Conservation (phyloP, 2,797 vertebrate species). For the Dendrocincla tyrannina region DNA sequence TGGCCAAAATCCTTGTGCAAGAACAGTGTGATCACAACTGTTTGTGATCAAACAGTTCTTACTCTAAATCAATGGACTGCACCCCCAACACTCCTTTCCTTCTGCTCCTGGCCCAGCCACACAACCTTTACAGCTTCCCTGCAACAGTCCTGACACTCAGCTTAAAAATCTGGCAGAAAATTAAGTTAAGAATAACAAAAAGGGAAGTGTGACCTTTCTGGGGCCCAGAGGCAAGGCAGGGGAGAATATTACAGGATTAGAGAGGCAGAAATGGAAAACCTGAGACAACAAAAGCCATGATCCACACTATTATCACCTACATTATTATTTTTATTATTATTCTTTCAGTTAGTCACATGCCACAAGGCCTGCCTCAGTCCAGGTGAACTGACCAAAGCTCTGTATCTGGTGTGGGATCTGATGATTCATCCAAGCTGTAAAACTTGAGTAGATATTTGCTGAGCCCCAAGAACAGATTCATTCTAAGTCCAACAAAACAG, state of each 20-base stretch:
- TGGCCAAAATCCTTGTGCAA: not conserved
- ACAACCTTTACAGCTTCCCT: not conserved
- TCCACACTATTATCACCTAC: not conserved
- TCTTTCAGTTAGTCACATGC: not conserved
- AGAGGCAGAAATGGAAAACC: not conserved
- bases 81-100: not conserved
- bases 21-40: too few species aligned
- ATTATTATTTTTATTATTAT: not conserved
- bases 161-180: not conserved
- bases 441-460: not conserved
- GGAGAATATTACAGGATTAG: not conserved
- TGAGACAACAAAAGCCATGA: not conserved
- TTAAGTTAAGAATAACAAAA: not conserved
- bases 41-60: not conserved
- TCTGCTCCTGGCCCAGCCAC: not conserved
- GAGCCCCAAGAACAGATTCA: not conserved
- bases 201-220: not conserved
- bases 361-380: not conserved
- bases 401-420: not conserved
- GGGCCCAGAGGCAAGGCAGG: not conserved
- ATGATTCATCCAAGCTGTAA: not conserved
- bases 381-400: not conserved
- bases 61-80: not conserved
- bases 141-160: accelerated
- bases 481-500: not conserved